Evolutionary conservation across 1,140 invertebrate genomes (phyloP).

Genomic region (Heliothis subflexa): DNA sequence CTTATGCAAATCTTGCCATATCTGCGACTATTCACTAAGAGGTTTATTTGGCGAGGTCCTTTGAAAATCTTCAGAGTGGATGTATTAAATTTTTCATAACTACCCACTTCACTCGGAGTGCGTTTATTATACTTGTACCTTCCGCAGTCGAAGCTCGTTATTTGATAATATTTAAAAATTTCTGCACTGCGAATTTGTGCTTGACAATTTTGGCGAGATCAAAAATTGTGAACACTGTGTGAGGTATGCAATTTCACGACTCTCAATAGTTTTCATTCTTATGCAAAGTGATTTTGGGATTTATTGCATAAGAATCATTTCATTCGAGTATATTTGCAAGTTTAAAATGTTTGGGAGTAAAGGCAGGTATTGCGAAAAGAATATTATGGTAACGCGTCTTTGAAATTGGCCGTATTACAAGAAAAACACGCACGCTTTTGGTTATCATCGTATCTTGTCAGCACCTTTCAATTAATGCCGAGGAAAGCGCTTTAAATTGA

Average conservation of each 20-base stretch:
- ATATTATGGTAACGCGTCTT: slow-evolving; percentile 46
- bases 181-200: slow-evolving; percentile 13
- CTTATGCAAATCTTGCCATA: slow-evolving; percentile 82
- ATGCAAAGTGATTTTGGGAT: slow-evolving; percentile 2
- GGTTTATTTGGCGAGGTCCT: slow-evolving; percentile 77
- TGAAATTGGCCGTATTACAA: slow-evolving; percentile 74
- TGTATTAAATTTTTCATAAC: slow-evolving; percentile 83
- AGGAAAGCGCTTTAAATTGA: slow-evolving; percentile 63
- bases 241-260: slow-evolving; percentile 11
- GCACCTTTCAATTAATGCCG: slow-evolving; percentile 72
- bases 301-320: slow-evolving; percentile 3
- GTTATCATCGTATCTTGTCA: slow-evolving; percentile 68
- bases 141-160: slow-evolving; percentile 43
- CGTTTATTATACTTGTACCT: slow-evolving; percentile 52
- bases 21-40: slow-evolving; percentile 75
- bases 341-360: slow-evolving; percentile 28
- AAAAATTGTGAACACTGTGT: slow-evolving; percentile 22
- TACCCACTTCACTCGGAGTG: slow-evolving; percentile 64
- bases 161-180: slow-evolving; percentile 47
- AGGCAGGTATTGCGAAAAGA: slow-evolving; percentile 38
- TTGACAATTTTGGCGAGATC: slow-evolving; percentile 6
- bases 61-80: slow-evolving; percentile 69
- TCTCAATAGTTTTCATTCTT: slow-evolving; percentile 2
- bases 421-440: slow-evolving; percentile 76
- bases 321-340: background rate